Evolutionary conservation across 2,888 invertebrate species (phyloP), one percentile per base, ranked within the genome.

Genomic region (Hemithea aestivaria): DNA sequence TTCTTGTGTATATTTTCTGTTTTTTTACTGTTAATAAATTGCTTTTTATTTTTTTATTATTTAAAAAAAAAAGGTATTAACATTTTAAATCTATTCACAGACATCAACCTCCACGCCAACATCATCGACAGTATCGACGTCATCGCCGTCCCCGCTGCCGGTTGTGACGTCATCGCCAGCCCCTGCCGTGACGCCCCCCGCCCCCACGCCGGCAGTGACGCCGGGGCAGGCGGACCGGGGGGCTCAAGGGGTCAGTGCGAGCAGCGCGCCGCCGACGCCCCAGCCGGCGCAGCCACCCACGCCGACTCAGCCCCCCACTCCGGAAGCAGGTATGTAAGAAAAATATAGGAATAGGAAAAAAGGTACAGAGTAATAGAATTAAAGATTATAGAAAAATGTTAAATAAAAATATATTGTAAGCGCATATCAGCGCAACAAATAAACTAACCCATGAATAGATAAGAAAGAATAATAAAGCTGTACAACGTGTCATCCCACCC

Each of bases 291-390:
- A 67, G 39, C 71, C 80, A 41, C 69, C 75, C 35, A 75, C 78
- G 51, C 76, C 75, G 40, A 73, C 75, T 40, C 78, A 67, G 44
- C 73, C 69, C 47, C 72, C 78, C 20, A 79, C 78, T 35, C 77
- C 79, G 0, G 83, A 84, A 40, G 56, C 82, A 39, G 82, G 83
- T 83, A 27, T 70, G 77, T 70, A n/a, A n/a, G n/a, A n/a, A n/a
- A n/a, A n/a, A n/a, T n/a, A n/a, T n/a, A n/a, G n/a, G n/a, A n/a
- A n/a, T n/a, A n/a, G n/a, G n/a, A n/a, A n/a, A n/a, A n/a, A n/a
- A n/a, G n/a, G n/a, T n/a, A n/a, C n/a, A n/a, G n/a, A n/a, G n/a
- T n/a, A n/a, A n/a, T n/a, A n/a, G n/a, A n/a, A n/a, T n/a, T n/a
- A n/a, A n/a, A n/a, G n/a, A n/a, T n/a, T n/a, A n/a, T n/a, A n/a